phyloP scores from a whole-genome alignment of 2,113 vertebrate genomes.

The Tympanuchus pallidicinctus region DNA sequence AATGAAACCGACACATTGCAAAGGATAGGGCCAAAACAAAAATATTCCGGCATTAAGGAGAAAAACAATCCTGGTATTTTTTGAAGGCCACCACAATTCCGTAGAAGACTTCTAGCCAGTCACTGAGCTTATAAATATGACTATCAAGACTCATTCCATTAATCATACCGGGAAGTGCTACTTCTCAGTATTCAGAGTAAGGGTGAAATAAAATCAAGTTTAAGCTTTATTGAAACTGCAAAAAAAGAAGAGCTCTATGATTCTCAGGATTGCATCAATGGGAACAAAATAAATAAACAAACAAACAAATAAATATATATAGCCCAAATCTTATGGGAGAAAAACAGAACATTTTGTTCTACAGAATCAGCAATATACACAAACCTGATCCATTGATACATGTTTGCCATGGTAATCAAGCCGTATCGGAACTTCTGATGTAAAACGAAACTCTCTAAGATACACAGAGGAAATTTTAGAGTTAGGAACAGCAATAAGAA shows the following conservation, averaged over 20 bases:
- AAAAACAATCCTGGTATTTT: background rate
- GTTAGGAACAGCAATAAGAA: background rate
- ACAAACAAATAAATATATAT: background rate
- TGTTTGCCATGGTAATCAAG: constrained; percentile 98
- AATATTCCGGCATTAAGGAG: background rate
- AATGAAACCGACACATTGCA: background rate
- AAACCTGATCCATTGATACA: constrained; percentile 91
- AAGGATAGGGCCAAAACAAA: background rate
- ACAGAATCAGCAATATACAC: background rate
- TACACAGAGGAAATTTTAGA: background rate
- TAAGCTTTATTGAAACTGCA: background rate
- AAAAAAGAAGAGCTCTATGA: background rate
- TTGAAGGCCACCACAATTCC: background rate
- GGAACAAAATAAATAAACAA: background rate
- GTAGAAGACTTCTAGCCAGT: background rate
- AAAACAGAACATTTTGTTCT: background rate
- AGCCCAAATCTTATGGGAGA: background rate
- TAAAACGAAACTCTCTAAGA: constrained; percentile 95
- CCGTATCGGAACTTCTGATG: constrained; percentile 95
- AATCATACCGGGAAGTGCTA: background rate
- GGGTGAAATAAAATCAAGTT: background rate
- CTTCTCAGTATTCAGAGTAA: background rate
- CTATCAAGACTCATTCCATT: background rate
- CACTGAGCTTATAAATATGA: background rate
- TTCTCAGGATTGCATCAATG: background rate